Evolutionary conservation across 2,113 vertebrate genomes (phyloP), one percentile per base, ranked within the genome.

Genomic region (zebrafish (Danio rerio)): DNA sequence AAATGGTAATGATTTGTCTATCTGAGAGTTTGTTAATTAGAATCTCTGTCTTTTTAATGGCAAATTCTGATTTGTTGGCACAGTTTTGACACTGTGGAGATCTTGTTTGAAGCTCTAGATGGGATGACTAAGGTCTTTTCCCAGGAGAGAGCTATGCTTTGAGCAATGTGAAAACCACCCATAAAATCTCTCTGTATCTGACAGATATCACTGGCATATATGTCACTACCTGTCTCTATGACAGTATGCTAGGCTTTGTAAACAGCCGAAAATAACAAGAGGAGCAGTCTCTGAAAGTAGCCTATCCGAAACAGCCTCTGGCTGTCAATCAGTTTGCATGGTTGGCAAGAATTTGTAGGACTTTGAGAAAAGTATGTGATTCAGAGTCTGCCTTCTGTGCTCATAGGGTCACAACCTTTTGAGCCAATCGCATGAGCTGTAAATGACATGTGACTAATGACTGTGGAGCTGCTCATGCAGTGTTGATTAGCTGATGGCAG

Each of bases 251-350:
- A 70, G 45, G 45, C 68, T 50, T n/a, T 50, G 18, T 21, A 2
- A 66, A 45, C 11, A 50, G 45, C 68, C 50, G 18, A 70, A 50
- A 70, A 70, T 50, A 70, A n/a, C 3, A n/a, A 70, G 18, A 70
- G 16, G 16, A 45, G 15, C 63, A 45, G 63, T 9, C 66, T 49
- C n/a, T 20, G 45, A 50, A 42, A 42, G 21, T 42, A 65, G 31
- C 20, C 11, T 42, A 65, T 65, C 62, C 6, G 62, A 65, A 65
- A 65, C 13, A 1, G 6, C 31, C 31, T 65, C 31, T 65, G 31
- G 5, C 31, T 65, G 62, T 65, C 62, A 65, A 6, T 65, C 31
- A 65, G 21, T 65, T 65, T 31, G 6, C 20, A 42, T 65, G 31
- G 31, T 65, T 65, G 61, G 7, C 56, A 20, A 58, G 58, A 0